These are phyloP conservation scores for Etheostoma nigrum DNA, from an alignment of 2,797 vertebrate genomes.

Conservation along the genomic window DNA sequence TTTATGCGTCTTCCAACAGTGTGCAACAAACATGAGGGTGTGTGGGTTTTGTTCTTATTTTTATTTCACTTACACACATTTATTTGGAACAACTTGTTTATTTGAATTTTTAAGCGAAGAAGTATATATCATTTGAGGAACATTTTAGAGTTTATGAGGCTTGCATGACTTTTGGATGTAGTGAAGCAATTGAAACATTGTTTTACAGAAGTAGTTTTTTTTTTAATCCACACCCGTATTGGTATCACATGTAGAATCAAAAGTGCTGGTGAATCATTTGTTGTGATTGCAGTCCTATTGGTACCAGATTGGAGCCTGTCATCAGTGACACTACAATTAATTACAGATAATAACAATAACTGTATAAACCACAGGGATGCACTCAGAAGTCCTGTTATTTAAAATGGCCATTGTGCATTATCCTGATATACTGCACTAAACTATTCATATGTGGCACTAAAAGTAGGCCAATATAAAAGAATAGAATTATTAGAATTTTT, in stretches of 20 bases:
- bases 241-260: slow-evolving; percentile 31
- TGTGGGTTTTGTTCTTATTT: not conserved
- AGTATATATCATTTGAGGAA: not conserved
- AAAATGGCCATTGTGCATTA: slow-evolving; percentile 15
- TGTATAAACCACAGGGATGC: slow-evolving; percentile 15
- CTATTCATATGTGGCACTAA: not conserved
- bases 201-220: slow-evolving; percentile 15
- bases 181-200: slow-evolving; percentile 4
- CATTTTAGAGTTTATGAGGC: not conserved
- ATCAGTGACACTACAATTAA: slow-evolving; percentile 16
- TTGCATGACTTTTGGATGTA: slow-evolving; percentile 1
- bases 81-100: slow-evolving; percentile 2
- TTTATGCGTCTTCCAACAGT: not conserved
- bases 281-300: slow-evolving; percentile 4
- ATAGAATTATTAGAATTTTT: slow-evolving; percentile 8
- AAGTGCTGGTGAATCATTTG: slow-evolving; percentile 9
- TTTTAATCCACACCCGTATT: slow-evolving; percentile 39
- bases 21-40: not conserved
- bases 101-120: not conserved
- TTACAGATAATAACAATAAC: slow-evolving; percentile 1
- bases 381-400: slow-evolving; percentile 3
- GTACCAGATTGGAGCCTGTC: not conserved
- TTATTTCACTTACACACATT: slow-evolving; percentile 3
- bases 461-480: slow-evolving; percentile 40
- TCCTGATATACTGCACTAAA: slow-evolving; percentile 8